A percentile compares a stretch with the other conserved stretches of the same genome.
These are phyloP conservation scores for Rhagoletis zephyria DNA, from an alignment of 1,140 invertebrate species.

Conservation along the genomic window DNA sequence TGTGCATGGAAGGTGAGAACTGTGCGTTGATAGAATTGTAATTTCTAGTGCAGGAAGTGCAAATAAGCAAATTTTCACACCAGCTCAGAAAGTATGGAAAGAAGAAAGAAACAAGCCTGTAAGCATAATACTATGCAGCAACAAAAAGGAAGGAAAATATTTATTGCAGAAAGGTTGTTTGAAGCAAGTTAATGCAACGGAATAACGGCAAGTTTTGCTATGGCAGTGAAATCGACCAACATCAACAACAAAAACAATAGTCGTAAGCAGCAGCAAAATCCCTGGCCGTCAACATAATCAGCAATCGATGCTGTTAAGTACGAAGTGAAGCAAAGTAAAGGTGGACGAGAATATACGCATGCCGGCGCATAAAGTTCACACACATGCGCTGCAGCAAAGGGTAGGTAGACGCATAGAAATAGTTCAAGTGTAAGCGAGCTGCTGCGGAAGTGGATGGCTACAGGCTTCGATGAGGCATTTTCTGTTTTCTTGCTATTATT, in stretches of 20 bases:
- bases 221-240: neutral
- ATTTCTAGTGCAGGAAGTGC: conserved; percentile 31
- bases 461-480: neutral
- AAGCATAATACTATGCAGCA: neutral
- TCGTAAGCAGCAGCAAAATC: neutral
- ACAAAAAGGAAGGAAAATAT: neutral
- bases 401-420: too few relatives aligned
- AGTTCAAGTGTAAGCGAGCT: too few relatives aligned
- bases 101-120: neutral
- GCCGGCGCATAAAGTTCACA: neutral
- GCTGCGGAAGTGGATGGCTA: neutral
- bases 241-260: neutral
- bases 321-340: neutral
- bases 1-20: neutral
- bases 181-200: neutral
- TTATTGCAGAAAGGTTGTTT: neutral
- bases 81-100: neutral
- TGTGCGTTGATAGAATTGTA: neutral
- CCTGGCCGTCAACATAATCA: neutral
- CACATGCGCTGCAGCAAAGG: neutral
- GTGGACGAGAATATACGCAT: neutral
- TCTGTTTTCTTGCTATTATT: neutral
- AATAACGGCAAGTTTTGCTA: neutral
- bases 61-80: conserved; percentile 34
- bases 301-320: neutral